phyloP scores from a whole-genome alignment of 2,888 invertebrate genomes.

The Euplagia quadripunctaria region DNA sequence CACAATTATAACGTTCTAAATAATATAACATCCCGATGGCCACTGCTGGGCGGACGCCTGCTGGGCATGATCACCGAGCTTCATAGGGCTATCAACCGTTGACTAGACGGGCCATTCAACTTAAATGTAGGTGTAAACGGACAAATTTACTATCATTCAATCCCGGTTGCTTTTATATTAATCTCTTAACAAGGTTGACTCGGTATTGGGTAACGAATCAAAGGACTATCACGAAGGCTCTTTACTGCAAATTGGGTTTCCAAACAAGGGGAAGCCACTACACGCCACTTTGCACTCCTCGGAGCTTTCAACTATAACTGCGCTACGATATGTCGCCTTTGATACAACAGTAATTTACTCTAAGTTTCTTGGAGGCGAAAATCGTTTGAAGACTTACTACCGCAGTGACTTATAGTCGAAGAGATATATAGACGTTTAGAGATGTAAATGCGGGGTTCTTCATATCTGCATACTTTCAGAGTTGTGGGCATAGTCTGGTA shows the following conservation, averaged over 20 bases:
- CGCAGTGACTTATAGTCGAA: too few species aligned
- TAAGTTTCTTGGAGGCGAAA: slow-evolving; percentile 29
- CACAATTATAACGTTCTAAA: too few species aligned
- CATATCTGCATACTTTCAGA: too few species aligned
- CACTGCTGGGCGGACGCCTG: background rate
- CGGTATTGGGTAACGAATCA: slow-evolving; percentile 62
- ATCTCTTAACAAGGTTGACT: slow-evolving; percentile 1
- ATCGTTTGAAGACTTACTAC: slow-evolving; percentile 30
- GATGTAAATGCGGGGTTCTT: too few species aligned
- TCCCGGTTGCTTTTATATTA: background rate
- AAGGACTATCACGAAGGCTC: slow-evolving; percentile 64
- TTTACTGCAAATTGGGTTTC: slow-evolving; percentile 72
- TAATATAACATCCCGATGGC: background rate
- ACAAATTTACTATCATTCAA: background rate
- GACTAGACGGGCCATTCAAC: too few species aligned
- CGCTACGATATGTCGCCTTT: slow-evolving; percentile 46
- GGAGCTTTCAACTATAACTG: slow-evolving; percentile 48
- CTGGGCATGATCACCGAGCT: too few species aligned
- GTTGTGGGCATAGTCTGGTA: too few species aligned
- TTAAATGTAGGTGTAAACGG: background rate
- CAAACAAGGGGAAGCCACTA: slow-evolving; percentile 62
- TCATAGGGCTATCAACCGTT: too few species aligned
- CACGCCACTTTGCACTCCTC: slow-evolving; percentile 52
- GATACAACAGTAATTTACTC: slow-evolving; percentile 56
- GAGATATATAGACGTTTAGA: too few species aligned